phyloP scores from a whole-genome alignment of 2,113 vertebrate genomes.

The rat (Rattus norvegicus) region GRCr8 NC_086022.1:139335001-139335500 shows the following conservation, averaged over 20 bases:
- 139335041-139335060: neutral
- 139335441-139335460: neutral
- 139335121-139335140: neutral
- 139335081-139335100: neutral
- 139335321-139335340: neutral
- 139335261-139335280: too few relatives aligned
- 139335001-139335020: neutral
- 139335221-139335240: neutral
- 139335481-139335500: neutral
- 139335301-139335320: neutral
- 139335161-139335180: neutral
- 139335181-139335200: neutral
- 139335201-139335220: neutral
- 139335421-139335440: neutral
- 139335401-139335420: neutral
- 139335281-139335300: neutral
- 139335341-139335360: neutral
- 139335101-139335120: neutral
- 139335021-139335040: neutral
- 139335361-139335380: neutral
- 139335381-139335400: neutral
- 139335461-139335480: neutral
- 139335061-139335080: neutral
- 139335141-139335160: neutral
- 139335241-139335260: accelerated